Base-by-base conservation (phyloP, 2,113 vertebrate species). In the Pollachius pollachius region DNA sequence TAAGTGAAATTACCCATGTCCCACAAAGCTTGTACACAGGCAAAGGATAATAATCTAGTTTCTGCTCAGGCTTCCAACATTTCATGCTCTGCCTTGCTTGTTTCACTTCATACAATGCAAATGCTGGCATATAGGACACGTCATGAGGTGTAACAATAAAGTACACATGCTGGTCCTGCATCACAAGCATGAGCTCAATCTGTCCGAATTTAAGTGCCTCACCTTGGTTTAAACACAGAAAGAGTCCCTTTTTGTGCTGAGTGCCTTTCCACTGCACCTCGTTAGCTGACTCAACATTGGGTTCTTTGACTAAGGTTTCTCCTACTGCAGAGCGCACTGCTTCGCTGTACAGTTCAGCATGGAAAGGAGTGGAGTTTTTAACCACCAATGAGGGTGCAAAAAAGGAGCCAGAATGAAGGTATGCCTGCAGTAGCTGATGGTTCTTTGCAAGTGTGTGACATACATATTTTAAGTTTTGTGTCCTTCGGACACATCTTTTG, bases 401-500 rank as follows among this genome's bases (percentile, higher is more conserved):
- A 12, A 60, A 19, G 11, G 58, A 19, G n/a, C 17, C 4, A 2
- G 58, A 60, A 60, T 60, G 58, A 18, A 23, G 23, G 23, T 23
- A 60, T 5, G 58, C 19, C 18, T 60, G 58, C 58, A 19, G 58
- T 60, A 60, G 58, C n/a, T 60, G 58, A 12, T 60, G 58, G 18
- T 60, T 60, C 5, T 41, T 41, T 6, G 37, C 37, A 41, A 41
- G 37, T 11, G 37, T 41, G 5, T 41, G 6, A 11, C 37, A 41
- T 11, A 41, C 37, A 41, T 41, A 3, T 41, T 41, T 41, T 6
- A 41, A 41, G 11, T 41, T 41, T 11, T 41, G 37, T 11, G 37
- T 41, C 11, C 4, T 41, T 11, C 58, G 8, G 9, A 71, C 66
- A 74, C 69, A 80, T 58, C 66, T 69, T 65, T 80, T 77, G 12